A percentile compares a stretch with the other conserved stretches of the same genome.
Conservation (phyloP, 2,113 vertebrate genomes). For the Sphyrna mokarran region DNA sequence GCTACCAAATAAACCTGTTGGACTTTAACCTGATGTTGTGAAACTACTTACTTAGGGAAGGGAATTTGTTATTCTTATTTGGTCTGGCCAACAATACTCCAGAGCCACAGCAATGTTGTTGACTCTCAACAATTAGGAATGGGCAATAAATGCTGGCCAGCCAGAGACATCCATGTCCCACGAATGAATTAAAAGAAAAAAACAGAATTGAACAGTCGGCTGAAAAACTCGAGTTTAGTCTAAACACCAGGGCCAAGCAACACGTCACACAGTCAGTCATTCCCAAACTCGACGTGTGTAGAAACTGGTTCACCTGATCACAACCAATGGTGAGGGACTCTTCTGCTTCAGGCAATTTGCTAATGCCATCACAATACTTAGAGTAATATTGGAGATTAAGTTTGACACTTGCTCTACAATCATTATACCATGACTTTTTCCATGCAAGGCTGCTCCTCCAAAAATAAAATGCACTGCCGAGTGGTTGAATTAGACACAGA, state of each 20-base stretch:
- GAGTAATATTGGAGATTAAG: background rate
- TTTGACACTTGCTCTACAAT: background rate
- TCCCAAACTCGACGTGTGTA: background rate
- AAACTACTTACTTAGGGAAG: too few species aligned
- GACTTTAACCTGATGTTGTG: too few species aligned
- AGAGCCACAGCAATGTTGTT: too few species aligned
- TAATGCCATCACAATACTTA: background rate
- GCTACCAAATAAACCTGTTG: too few species aligned
- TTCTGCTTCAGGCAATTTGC: background rate
- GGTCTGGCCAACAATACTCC: too few species aligned
- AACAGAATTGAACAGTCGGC: too few species aligned
- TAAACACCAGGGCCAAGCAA: background rate
- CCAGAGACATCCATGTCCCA: too few species aligned
- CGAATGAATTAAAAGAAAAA: too few species aligned
- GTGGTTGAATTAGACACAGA: background rate
- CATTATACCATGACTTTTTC: background rate
- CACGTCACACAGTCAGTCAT: background rate
- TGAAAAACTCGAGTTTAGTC: background rate
- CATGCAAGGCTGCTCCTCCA: background rate
- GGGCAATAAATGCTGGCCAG: too few species aligned
- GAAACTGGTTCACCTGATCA: background rate
- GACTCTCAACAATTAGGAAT: too few species aligned
- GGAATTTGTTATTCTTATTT: too few species aligned
- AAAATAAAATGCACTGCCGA: background rate
- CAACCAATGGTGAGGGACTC: background rate